Percentiles rank a stretch among this genome's conserved stretches.
Conservation (phyloP, 2,888 invertebrate genomes). For the Tetragonisca angustula region DNA sequence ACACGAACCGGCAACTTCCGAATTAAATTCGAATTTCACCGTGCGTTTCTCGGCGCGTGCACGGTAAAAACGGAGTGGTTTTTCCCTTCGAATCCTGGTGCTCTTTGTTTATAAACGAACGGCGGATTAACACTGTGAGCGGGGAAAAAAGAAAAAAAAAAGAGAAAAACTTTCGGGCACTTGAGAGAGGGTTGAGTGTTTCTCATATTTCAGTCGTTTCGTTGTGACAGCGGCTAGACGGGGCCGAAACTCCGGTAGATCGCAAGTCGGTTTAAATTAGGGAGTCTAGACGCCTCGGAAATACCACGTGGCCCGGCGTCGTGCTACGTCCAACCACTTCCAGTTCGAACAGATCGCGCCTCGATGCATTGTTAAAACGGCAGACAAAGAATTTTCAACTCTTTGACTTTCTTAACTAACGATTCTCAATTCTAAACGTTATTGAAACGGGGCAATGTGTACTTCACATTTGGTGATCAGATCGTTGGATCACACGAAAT, state of each 20-base stretch:
- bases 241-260: slow-evolving; percentile 65
- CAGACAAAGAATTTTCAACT: no score
- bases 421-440: background rate
- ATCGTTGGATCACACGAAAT: no score
- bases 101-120: slow-evolving; percentile 32
- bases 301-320: slow-evolving; percentile 73
- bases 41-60: background rate
- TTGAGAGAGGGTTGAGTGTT: slow-evolving; percentile 51
- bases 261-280: slow-evolving; percentile 77
- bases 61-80: no score
- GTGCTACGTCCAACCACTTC: slow-evolving; percentile 43
- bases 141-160: slow-evolving; percentile 36
- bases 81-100: background rate
- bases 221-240: slow-evolving; percentile 71
- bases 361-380: background rate
- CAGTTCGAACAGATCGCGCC: slow-evolving; percentile 64
- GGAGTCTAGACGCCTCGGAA: slow-evolving; percentile 77
- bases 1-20: slow-evolving; percentile 16
- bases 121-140: slow-evolving; percentile 7
- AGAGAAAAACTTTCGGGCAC: slow-evolving; percentile 9
- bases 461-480: no score
- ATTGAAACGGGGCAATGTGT: background rate
- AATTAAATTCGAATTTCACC: slow-evolving; percentile 27
- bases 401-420: no score
- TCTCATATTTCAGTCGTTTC: slow-evolving; percentile 73